Conservation (phyloP, 2,113 vertebrate genomes). For the Muntiacus reevesi region DNA sequence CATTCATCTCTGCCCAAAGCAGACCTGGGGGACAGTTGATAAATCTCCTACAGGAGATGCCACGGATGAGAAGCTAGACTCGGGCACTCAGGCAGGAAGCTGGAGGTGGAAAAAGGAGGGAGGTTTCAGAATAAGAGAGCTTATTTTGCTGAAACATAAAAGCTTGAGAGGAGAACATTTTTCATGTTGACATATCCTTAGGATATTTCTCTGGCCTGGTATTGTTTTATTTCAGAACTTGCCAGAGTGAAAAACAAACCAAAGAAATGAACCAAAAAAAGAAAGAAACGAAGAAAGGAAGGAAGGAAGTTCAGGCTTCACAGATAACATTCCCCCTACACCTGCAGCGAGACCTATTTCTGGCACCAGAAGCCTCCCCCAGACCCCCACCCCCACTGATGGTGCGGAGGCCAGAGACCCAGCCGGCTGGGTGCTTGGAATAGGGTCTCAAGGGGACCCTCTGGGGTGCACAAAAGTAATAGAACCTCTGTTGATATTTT, state of each 20-base stretch:
- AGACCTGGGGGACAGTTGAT: neutral
- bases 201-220: neutral
- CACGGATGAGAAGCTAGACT: neutral
- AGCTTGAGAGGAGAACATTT: neutral
- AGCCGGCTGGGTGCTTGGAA: neutral
- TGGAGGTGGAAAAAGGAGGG: neutral
- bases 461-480: neutral
- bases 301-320: neutral
- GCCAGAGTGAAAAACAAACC: slow-evolving; percentile 1
- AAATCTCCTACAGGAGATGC: neutral
- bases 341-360: neutral
- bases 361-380: too few relatives aligned
- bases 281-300: neutral
- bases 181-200: slow-evolving; percentile 11
- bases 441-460: neutral
- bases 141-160: neutral
- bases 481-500: neutral
- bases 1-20: neutral
- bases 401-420: neutral
- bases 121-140: neutral
- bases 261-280: neutral
- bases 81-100: neutral
- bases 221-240: slow-evolving; percentile 30
- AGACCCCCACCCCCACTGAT: fast-evolving
- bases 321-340: neutral